These are phyloP conservation scores for Prinia subflava DNA, from an alignment of 2,113 vertebrate genomes.

Conservation along the genomic window DNA sequence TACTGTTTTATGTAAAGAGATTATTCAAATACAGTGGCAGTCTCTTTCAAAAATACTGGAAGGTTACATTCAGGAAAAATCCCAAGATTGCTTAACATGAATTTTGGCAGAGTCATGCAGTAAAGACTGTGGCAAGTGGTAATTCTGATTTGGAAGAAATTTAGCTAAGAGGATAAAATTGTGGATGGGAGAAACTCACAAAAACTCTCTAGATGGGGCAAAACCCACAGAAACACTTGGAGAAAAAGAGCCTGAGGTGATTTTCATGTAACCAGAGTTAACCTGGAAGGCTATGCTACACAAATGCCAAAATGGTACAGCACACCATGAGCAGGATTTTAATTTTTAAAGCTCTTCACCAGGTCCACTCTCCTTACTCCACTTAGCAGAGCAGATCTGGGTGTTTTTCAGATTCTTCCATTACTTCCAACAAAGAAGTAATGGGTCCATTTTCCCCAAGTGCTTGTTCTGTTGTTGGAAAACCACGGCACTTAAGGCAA, in stretches of 20 bases:
- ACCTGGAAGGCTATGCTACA: fast-evolving
- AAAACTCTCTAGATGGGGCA: background rate
- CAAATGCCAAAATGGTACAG: background rate
- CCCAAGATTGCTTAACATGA: background rate
- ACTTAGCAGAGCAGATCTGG: background rate
- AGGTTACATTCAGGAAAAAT: background rate
- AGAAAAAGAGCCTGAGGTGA: background rate
- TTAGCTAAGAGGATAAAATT: background rate
- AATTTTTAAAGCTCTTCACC: background rate
- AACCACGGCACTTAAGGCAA: background rate
- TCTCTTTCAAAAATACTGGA: background rate
- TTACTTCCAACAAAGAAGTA: background rate
- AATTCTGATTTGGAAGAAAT: background rate
- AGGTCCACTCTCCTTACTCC: background rate
- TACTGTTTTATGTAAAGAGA: background rate
- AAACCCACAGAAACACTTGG: background rate
- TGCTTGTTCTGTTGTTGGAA: background rate
- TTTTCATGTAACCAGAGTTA: background rate
- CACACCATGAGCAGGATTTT: background rate
- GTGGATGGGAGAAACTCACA: background rate
- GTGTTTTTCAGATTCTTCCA: background rate
- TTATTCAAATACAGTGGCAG: background rate
- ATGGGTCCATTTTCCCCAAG: background rate
- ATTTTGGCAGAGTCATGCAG: background rate
- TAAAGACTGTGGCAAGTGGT: background rate